phyloP scores from a whole-genome alignment of 2,797 vertebrate species.

The Pseudopleuronectes americanus region DNA sequence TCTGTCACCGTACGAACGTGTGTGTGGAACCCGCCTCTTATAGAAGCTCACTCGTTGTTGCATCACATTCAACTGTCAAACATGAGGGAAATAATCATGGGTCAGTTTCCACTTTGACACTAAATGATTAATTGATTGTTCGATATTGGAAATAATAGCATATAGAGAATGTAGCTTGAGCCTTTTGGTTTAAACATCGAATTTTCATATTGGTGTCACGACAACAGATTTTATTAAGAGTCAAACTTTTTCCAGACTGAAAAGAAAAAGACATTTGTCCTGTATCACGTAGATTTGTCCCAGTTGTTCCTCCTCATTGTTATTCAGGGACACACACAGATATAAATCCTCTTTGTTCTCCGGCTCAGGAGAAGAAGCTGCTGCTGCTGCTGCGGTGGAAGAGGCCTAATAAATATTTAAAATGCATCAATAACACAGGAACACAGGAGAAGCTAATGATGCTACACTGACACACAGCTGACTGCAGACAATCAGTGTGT shows the following conservation, averaged over 20 bases:
- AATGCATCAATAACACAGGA: slow-evolving; percentile 62
- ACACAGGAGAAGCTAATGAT: slow-evolving; percentile 65
- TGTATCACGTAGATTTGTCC: slow-evolving; percentile 15
- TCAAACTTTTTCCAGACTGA: background rate
- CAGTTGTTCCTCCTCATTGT: slow-evolving; percentile 49
- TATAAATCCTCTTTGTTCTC: slow-evolving; percentile 48
- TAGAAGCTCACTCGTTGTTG: background rate
- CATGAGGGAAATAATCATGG: too few species aligned
- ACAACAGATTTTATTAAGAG: background rate
- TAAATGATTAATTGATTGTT: background rate
- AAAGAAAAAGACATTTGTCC: background rate
- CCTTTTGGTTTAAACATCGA: background rate
- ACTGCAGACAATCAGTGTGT: slow-evolving; percentile 40
- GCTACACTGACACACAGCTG: slow-evolving; percentile 62
- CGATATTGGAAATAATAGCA: too few species aligned
- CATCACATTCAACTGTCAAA: too few species aligned
- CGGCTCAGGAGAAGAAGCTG: slow-evolving; percentile 11
- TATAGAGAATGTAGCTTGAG: too few species aligned
- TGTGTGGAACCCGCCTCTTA: background rate
- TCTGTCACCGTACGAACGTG: background rate
- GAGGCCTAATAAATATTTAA: slow-evolving; percentile 77
- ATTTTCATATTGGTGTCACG: background rate
- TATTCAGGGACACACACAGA: slow-evolving; percentile 55
- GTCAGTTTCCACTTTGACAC: background rate
- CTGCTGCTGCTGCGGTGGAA: slow-evolving; percentile 45